Evolutionary conservation across 2,888 invertebrate species (phyloP).

Genomic region (Andrena chrysosceles): DNA sequence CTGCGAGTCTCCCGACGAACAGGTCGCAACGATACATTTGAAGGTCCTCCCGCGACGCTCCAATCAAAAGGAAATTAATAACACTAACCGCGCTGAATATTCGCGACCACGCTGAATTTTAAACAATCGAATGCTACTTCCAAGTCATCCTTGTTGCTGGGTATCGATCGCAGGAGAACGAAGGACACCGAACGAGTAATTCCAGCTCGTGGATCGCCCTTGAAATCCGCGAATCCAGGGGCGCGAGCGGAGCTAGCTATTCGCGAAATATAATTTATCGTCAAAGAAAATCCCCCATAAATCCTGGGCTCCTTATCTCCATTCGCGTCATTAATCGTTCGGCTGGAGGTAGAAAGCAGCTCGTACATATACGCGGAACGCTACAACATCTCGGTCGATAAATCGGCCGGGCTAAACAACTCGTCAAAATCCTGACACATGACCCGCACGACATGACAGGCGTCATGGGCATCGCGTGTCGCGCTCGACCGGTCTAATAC

Average conservation of each 20-base stretch:
- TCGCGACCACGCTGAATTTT: too few relatives aligned
- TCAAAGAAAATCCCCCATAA: conserved; percentile 49
- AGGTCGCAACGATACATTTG: neutral
- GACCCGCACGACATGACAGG: conserved; percentile 75
- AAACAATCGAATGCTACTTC: too few relatives aligned
- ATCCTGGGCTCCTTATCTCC: conserved; percentile 57
- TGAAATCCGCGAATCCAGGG: neutral
- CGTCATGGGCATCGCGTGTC: conserved; percentile 75
- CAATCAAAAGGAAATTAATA: neutral
- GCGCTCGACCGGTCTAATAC: conserved; percentile 70
- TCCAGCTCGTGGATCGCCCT: neutral
- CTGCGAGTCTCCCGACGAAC: conserved; percentile 28
- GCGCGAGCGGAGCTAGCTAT: neutral
- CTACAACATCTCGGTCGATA: conserved; percentile 62
- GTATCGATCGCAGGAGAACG: too few relatives aligned
- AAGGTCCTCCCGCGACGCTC: neutral
- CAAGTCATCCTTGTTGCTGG: too few relatives aligned
- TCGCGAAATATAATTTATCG: conserved; percentile 40
- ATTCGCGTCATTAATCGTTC: conserved; percentile 58
- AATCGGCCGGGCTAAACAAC: conserved; percentile 74
- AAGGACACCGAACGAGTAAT: neutral
- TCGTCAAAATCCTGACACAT: conserved; percentile 73
- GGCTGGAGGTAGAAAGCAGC: conserved; percentile 32
- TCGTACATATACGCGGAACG: conserved; percentile 5
- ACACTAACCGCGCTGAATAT: too few relatives aligned